Evolutionary conservation across 1,140 invertebrate genomes (phyloP).

Genomic region (Bombus consobrinus): DNA sequence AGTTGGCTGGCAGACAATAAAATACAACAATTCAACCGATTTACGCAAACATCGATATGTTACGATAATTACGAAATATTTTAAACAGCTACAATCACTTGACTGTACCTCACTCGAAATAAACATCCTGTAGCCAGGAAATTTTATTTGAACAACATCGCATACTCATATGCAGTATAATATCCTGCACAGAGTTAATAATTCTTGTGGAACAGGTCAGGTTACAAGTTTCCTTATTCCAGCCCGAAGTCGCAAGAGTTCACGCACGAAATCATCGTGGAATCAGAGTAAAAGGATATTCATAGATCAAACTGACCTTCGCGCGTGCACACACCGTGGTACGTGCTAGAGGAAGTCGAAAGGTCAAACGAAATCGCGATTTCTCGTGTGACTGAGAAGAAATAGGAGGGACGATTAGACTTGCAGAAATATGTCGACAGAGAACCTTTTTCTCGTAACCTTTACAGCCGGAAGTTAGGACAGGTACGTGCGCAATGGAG

Average conservation of each 20-base stretch:
- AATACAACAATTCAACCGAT: background rate
- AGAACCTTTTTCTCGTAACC: background rate
- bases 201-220: no score
- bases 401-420: background rate
- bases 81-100: background rate
- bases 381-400: background rate
- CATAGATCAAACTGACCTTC: slow-evolving; percentile 42
- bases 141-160: background rate
- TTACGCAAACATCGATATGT: background rate
- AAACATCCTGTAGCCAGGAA: background rate
- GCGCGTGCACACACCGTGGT: slow-evolving; percentile 10
- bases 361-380: slow-evolving; percentile 25
- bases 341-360: background rate
- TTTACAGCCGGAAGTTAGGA: slow-evolving; percentile 38
- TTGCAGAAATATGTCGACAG: background rate
- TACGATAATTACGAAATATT: background rate
- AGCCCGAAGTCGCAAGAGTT: background rate
- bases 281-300: slow-evolving; percentile 4
- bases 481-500: slow-evolving; percentile 45
- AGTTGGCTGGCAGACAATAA: background rate
- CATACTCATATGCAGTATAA: background rate
- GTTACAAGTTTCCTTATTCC: background rate
- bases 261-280: background rate
- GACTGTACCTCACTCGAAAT: background rate
- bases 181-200: background rate